Base-by-base conservation (phyloP, 2,888 invertebrate species). In the Auanema sp. region DNA sequence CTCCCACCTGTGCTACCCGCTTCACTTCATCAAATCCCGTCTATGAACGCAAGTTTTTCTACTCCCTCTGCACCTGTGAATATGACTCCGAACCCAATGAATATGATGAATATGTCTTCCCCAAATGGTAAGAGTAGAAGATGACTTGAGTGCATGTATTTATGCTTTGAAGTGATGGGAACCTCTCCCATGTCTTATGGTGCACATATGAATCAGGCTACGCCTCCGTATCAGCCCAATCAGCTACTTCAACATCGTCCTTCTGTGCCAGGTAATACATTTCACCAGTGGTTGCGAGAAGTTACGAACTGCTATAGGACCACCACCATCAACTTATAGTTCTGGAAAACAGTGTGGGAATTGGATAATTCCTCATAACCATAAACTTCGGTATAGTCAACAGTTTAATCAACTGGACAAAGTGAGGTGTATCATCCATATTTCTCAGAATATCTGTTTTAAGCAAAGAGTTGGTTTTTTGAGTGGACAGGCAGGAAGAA, bases 1-100 rank as follows among this genome's bases (percentile, higher is more conserved):
- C 88, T 97, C 58, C 97, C 97, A 0, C 90, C 91, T 83, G 87
- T 87, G 1, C 87, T 98, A 75, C 97, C 97, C 16, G 90, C 90
- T 3, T 82, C 84, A 12, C 80, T 88, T 58, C 85, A 84, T 66
- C 51, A 51, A 51, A 63, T 64, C 8, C 21, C 47, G 3, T 47
- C 16, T 47, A 47, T 47, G 47, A 47, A 47, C 5, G 16, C 47
- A 47, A 21, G 47, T 10, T 47, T 47, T 10, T 47, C 47, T 33
- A 33, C 3, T 33, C 5, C 10, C 10, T 18, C 47, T 21, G 10
- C 16, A 3, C 47, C 21, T 16, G 10, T 21, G 47, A 21, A 21
- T 18, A 47, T 18, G 21, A 3, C 21, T 21, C 21, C 3, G 10
- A 21, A 18, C 47, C 21, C 16, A 3, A 21, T 47, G 16, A 47